Percentiles rank a stretch among this genome's conserved stretches.
phyloP scores from a whole-genome alignment of 1,140 invertebrate genomes.

The Druon quercuslanigerum region DNA sequence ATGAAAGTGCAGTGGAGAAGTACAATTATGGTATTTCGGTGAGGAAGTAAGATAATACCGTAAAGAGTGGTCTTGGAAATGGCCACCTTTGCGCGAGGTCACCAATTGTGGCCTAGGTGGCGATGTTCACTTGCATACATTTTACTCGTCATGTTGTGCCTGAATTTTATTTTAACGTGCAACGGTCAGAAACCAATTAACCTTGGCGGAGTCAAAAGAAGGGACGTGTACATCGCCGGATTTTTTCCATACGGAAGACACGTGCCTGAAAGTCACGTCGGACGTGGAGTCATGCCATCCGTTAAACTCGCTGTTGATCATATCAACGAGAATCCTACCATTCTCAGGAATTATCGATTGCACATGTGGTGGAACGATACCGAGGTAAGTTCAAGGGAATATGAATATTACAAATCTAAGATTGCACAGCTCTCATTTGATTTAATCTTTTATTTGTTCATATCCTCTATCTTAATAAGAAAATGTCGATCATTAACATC shows the following conservation, averaged over 20 bases:
- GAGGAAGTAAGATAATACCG: no score
- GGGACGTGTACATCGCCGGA: constrained; percentile 92
- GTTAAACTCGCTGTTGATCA: constrained; percentile 93
- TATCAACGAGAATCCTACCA: constrained; percentile 90
- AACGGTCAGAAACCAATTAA: constrained; percentile 77
- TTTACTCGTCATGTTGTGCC: constrained; percentile 55
- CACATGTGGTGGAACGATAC: constrained; percentile 97
- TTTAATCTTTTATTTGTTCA: no score
- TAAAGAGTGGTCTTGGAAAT: constrained; percentile 6
- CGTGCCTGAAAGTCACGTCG: constrained; percentile 80
- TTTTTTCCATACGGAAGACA: constrained; percentile 92
- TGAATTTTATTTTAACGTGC: constrained; percentile 58
- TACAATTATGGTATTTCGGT: no score
- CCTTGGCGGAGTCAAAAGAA: constrained; percentile 74
- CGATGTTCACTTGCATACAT: neutral
- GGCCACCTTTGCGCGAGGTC: constrained; percentile 22
- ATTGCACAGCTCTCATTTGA: no score
- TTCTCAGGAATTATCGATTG: constrained; percentile 90
- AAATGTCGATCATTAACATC: no score
- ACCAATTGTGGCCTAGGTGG: neutral
- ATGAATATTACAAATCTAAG: neutral
- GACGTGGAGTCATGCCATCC: constrained; percentile 94
- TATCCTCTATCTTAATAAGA: no score
- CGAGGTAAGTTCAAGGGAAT: constrained; percentile 80
- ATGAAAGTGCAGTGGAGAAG: no score